A percentile compares a stretch with the other conserved stretches of the same genome.
phyloP scores from a whole-genome alignment of 2,113 vertebrate species.

The Myxocyprinus asiaticus region DNA sequence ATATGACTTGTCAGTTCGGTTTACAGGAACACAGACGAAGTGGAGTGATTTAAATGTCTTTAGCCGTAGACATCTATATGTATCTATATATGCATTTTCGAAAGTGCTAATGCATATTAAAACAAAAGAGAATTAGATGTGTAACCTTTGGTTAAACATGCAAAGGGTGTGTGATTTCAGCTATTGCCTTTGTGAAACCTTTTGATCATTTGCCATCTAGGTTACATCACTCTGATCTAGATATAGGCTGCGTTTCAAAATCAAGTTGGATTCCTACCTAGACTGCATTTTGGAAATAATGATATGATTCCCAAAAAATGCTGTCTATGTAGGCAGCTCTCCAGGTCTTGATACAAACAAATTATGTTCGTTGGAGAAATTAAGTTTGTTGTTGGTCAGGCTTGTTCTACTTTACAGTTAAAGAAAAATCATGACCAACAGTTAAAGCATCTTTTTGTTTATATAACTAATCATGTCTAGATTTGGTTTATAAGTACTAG shows the following conservation, averaged over 20 bases:
- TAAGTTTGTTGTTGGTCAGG: too few species aligned
- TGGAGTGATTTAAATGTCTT: not conserved
- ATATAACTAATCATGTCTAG: too few species aligned
- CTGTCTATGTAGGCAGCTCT: too few species aligned
- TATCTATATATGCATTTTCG: not conserved
- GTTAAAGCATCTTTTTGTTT: too few species aligned
- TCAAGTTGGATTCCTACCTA: not conserved
- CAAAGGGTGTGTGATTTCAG: not conserved
- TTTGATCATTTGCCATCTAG: too few species aligned
- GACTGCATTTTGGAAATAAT: not conserved
- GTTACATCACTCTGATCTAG: not conserved
- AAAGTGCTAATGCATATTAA: conserved; percentile 1
- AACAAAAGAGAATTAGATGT: not conserved
- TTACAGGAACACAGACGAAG: not conserved
- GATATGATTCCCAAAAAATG: too few species aligned
- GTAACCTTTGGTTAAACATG: not conserved
- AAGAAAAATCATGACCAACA: too few species aligned
- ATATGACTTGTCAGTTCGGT: not conserved
- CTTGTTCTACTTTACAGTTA: too few species aligned
- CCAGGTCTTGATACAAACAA: too few species aligned
- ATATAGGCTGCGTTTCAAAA: not conserved
- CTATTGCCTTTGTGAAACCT: too few species aligned
- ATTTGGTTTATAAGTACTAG: too few species aligned
- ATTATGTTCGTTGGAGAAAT: too few species aligned
- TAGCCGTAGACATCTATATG: not conserved